A percentile compares a stretch with the other conserved stretches of the same genome.
Conservation (phyloP, 2,113 vertebrate genomes). For the Genyomyrus donnyi region DNA sequence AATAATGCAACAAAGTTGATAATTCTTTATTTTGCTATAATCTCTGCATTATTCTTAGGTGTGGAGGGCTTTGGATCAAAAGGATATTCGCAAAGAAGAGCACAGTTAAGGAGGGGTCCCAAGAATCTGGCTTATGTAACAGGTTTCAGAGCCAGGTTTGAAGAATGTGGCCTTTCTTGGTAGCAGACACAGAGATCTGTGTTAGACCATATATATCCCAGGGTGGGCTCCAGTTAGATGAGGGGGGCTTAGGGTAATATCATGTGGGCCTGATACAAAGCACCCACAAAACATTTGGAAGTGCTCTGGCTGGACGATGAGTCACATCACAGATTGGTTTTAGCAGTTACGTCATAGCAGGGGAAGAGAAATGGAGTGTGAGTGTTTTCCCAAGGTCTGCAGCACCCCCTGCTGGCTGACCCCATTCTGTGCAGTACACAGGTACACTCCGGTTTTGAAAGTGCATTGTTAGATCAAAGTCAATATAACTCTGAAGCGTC, state of each 20-base stretch:
- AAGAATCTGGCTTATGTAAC: conserved; percentile 23
- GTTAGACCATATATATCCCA: conserved; percentile 58
- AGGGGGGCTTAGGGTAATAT: conserved; percentile 54
- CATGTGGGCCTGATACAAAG: conserved; percentile 55
- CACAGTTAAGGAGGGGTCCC: background rate
- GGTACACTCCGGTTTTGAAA: background rate
- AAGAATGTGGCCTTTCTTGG: conserved; percentile 55
- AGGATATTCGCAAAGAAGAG: background rate
- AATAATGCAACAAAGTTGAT: background rate
- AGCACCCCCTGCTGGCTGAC: background rate
- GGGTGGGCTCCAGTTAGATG: conserved; percentile 53
- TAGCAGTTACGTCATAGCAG: conserved; percentile 50
- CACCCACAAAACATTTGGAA: conserved; percentile 60
- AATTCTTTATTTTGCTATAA: background rate
- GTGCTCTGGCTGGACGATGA: conserved; percentile 31
- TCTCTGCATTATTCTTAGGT: background rate
- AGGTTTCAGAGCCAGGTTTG: conserved; percentile 26
- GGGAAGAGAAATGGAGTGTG: conserved; percentile 1
- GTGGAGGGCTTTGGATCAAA: background rate
- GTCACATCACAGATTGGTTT: conserved; percentile 48
- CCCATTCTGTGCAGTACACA: background rate
- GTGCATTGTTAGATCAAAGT: background rate
- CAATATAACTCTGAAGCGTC: background rate
- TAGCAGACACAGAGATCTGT: conserved; percentile 43
- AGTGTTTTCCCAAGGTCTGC: background rate